phyloP scores from a whole-genome alignment of 2,797 vertebrate species.

The Salmo trutta region DNA sequence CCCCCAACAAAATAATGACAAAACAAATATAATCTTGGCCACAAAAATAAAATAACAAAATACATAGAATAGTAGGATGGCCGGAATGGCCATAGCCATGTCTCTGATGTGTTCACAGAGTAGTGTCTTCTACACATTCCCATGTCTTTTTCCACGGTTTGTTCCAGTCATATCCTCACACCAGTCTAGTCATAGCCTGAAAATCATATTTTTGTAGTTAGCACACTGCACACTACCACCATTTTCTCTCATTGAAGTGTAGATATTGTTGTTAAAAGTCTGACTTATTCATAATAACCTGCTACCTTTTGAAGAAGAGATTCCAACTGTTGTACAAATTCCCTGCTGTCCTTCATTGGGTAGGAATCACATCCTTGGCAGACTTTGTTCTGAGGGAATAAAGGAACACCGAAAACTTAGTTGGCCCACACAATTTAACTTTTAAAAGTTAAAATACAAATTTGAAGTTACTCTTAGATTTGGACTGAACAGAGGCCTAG shows the following conservation, averaged over 20 bases:
- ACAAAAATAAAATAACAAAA: slow-evolving; percentile 14
- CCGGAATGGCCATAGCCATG: background rate
- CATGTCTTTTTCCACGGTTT: background rate
- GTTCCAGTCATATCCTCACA: background rate
- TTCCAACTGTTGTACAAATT: slow-evolving; percentile 61
- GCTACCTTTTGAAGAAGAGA: slow-evolving; percentile 66
- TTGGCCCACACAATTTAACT: background rate
- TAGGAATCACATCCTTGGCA: slow-evolving; percentile 56
- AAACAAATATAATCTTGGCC: too few species aligned
- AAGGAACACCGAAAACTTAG: background rate
- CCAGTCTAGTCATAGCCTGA: background rate
- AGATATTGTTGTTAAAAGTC: background rate
- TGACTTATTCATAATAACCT: background rate
- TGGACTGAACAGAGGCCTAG: background rate
- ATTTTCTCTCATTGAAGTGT: slow-evolving; percentile 28
- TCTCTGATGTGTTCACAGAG: slow-evolving; percentile 31
- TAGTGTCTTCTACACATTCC: slow-evolving; percentile 68
- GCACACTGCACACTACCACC: background rate
- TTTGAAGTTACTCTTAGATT: background rate
- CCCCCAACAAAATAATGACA: too few species aligned
- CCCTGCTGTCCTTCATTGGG: slow-evolving; percentile 15
- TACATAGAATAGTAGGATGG: slow-evolving; percentile 31
- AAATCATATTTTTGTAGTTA: background rate
- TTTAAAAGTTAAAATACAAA: too few species aligned
- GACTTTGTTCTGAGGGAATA: slow-evolving; percentile 45